Percentiles rank a stretch among this genome's conserved stretches.
phyloP scores from a whole-genome alignment of 1,140 invertebrate genomes.

The Ceratosolen solmsi region DNA sequence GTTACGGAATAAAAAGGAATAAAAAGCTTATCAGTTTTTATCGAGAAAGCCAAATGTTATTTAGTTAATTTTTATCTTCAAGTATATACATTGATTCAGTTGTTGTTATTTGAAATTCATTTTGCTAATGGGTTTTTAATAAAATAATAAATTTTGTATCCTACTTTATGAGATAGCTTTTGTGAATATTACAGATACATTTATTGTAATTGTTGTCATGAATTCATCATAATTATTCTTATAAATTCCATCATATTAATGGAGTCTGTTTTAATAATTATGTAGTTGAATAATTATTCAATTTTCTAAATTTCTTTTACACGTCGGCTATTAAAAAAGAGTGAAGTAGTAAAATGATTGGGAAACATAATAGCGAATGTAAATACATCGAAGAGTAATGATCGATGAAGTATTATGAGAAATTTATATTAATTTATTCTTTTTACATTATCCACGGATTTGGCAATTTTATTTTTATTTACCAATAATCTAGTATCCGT shows the following conservation, averaged over 20 bases:
- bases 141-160: too few relatives aligned
- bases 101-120: not conserved
- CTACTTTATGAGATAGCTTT: too few relatives aligned
- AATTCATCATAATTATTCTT: too few relatives aligned
- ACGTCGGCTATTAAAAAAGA: not conserved
- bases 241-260: too few relatives aligned
- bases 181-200: too few relatives aligned
- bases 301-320: too few relatives aligned
- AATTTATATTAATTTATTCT: conserved; percentile 25
- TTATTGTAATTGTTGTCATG: too few relatives aligned
- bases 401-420: conserved; percentile 30
- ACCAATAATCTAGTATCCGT: conserved; percentile 37
- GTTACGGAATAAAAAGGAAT: too few relatives aligned
- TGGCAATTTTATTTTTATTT: conserved; percentile 33
- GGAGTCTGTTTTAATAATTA: too few relatives aligned
- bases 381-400: not conserved
- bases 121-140: not conserved
- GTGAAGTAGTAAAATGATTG: not conserved
- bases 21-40: too few relatives aligned
- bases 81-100: not conserved
- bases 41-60: not conserved
- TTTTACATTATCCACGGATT: conserved; percentile 2
- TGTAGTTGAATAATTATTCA: too few relatives aligned
- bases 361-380: not conserved
- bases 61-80: not conserved